A percentile compares a stretch with the other conserved stretches of the same genome.
These are phyloP conservation scores for Emydoidea blandingii DNA, from an alignment of 2,797 vertebrate genomes.

Conservation along the genomic window DNA sequence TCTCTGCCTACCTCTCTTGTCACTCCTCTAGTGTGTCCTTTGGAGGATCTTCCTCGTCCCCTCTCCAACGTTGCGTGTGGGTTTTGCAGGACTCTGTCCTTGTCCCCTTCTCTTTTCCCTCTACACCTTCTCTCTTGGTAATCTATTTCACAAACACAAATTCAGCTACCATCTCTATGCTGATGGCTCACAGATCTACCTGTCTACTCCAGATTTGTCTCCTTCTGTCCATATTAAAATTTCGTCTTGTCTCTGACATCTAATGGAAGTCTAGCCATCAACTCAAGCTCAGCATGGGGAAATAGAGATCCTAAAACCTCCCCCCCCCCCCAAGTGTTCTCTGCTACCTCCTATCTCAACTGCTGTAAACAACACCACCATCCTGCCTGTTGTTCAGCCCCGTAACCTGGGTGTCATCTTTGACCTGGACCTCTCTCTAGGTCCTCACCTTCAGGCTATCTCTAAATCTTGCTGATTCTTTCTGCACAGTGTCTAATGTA, in stretches of 20 bases:
- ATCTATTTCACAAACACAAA: conserved; percentile 11
- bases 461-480: background rate
- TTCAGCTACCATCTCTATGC: background rate
- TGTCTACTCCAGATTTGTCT: background rate
- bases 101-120: background rate
- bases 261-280: background rate
- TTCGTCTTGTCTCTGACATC: background rate
- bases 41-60: background rate
- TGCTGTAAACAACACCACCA: background rate
- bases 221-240: background rate
- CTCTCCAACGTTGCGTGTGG: background rate
- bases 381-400: background rate
- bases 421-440: background rate
- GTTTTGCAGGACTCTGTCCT: background rate
- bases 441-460: background rate
- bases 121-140: background rate
- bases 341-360: background rate
- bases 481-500: background rate
- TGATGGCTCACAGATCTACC: background rate
- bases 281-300: background rate
- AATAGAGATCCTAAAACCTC: background rate
- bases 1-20: background rate
- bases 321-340: background rate
- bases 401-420: background rate
- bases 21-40: background rate